Conservation (phyloP, 2,113 vertebrate species). For the Pelmatolapia mariae region DNA sequence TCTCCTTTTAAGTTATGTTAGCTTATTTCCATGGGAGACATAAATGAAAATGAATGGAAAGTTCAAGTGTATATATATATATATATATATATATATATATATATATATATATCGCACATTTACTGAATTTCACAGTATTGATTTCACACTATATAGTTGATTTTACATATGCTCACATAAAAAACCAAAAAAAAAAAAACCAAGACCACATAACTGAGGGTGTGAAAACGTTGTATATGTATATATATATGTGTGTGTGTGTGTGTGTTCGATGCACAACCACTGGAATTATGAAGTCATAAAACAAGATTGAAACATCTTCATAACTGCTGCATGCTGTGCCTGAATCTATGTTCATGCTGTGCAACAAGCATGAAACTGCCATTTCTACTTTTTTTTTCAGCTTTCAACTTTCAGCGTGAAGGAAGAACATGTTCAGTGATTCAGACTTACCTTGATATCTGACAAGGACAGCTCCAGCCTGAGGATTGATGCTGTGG, state of each 20-base stretch:
- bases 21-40: not conserved
- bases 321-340: not conserved
- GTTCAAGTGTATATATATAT: not conserved
- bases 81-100: too few species aligned
- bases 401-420: not conserved
- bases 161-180: too few species aligned
- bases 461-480: slow-evolving; percentile 78
- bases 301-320: not conserved
- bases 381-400: not conserved
- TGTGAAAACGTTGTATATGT: too few species aligned
- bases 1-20: not conserved
- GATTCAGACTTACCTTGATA: slow-evolving; percentile 80
- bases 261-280: not conserved
- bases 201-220: too few species aligned
- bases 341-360: not conserved
- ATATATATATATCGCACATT: too few species aligned
- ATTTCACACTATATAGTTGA: too few species aligned
- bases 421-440: not conserved
- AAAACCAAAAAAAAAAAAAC: too few species aligned
- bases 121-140: too few species aligned
- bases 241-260: not conserved
- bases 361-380: not conserved
- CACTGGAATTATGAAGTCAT: not conserved
- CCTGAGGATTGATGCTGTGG: slow-evolving; percentile 74
- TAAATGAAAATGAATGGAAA: not conserved